Conservation (phyloP, 2,113 vertebrate genomes). For the Columba janthina region DNA sequence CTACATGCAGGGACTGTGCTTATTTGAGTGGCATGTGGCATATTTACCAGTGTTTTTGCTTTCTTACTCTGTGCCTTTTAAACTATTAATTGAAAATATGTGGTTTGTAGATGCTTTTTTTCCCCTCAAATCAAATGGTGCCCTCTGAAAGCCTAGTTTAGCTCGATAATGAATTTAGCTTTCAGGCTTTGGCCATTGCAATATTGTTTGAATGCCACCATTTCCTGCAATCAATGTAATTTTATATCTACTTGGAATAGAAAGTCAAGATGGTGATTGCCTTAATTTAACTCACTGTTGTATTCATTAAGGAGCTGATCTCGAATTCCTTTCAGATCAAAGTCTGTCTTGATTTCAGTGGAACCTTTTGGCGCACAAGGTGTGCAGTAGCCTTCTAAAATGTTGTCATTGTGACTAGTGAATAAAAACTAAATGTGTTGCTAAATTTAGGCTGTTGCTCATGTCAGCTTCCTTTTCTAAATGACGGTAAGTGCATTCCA, state of each 20-base stretch:
- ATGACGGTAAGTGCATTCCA: conserved; percentile 69
- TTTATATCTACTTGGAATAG: conserved; percentile 70
- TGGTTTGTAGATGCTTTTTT: conserved; percentile 41
- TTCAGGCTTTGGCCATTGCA: conserved; percentile 55
- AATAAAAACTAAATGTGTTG: conserved; percentile 65
- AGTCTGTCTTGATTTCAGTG: conserved; percentile 56
- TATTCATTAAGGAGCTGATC: conserved; percentile 64
- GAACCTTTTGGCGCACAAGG: neutral
- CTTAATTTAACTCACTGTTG: conserved; percentile 64
- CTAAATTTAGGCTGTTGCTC: conserved; percentile 67
- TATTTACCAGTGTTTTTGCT: conserved; percentile 27
- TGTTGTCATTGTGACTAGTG: conserved; percentile 67
- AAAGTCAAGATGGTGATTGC: conserved; percentile 66
- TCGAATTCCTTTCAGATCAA: conserved; percentile 48
- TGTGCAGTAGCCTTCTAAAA: conserved; percentile 61
- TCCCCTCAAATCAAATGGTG: conserved; percentile 43
- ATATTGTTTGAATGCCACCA: conserved; percentile 64
- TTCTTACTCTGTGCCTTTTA: conserved; percentile 52
- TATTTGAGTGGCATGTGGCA: neutral
- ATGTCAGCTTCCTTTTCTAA: conserved; percentile 68
- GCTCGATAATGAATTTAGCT: conserved; percentile 60
- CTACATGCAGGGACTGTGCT: neutral
- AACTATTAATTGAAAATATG: conserved; percentile 58
- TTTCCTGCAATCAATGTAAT: conserved; percentile 72
- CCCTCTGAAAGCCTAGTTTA: conserved; percentile 59